A percentile compares a stretch with the other conserved stretches of the same genome.
Evolutionary conservation across 64 coral and sea anemone species (phyloP).

Genomic region (Montipora capricornis): DNA sequence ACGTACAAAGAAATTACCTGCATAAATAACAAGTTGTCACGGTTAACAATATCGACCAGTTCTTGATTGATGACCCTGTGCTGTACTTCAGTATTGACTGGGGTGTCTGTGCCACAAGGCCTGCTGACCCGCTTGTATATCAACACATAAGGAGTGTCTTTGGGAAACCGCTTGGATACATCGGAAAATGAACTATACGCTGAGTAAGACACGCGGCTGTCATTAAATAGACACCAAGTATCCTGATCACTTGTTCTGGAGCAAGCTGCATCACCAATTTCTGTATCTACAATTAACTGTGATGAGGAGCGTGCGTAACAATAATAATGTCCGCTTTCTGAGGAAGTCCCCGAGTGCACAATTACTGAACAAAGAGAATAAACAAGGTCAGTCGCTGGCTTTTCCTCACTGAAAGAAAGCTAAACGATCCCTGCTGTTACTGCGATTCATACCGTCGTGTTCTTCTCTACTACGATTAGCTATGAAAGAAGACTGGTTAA

Average conservation of each 20-base stretch:
- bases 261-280: constrained; percentile 11
- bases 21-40: constrained; percentile 65
- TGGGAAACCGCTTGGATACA: constrained; percentile 84
- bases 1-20: constrained; percentile 9
- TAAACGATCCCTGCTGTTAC: neutral
- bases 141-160: constrained; percentile 94
- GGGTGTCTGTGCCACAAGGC: constrained; percentile 1
- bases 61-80: constrained; percentile 41
- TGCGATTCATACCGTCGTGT: neutral
- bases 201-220: constrained; percentile 87
- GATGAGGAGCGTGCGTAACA: constrained; percentile 77
- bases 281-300: neutral
- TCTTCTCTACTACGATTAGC: constrained; percentile 58
- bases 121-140: constrained; percentile 76
- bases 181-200: constrained; percentile 78
- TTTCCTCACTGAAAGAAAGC: constrained; percentile 21
- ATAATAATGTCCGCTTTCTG: constrained; percentile 99
- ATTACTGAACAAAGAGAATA: constrained; percentile 93
- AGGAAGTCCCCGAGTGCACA: constrained; percentile 93
- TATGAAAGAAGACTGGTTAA: neutral
- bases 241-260: constrained; percentile 32
- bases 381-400: constrained; percentile 30
- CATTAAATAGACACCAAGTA: constrained; percentile 88
- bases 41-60: constrained; percentile 51
- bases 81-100: neutral